Conservation (phyloP, 2,888 invertebrate genomes). For the Zele albiditarsus region DNA sequence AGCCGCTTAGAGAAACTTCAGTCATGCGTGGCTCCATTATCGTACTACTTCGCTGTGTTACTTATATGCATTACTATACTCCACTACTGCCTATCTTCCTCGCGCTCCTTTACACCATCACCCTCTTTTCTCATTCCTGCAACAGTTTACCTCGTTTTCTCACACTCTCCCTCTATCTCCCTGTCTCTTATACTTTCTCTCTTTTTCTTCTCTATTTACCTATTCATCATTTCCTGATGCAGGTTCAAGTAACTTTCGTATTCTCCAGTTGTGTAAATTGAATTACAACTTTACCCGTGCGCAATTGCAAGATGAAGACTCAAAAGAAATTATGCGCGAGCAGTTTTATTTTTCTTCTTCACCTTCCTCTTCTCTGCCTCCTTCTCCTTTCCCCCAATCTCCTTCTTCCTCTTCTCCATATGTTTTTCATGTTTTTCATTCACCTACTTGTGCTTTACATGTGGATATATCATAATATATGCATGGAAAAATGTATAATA, state of each 20-base stretch:
- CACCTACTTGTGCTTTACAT: no score
- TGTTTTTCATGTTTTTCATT: no score
- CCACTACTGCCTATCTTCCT: constrained; percentile 27
- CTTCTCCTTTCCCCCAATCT: neutral
- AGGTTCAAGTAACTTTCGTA: constrained; percentile 25
- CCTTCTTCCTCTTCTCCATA: no score
- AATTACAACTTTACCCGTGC: neutral
- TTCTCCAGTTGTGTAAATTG: neutral
- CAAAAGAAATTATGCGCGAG: neutral
- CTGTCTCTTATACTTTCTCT: neutral
- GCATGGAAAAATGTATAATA: no score
- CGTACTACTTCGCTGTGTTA: constrained; percentile 34
- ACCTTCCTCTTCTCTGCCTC: neutral
- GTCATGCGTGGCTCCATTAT: constrained; percentile 55
- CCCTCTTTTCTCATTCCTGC: neutral
- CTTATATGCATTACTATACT: constrained; percentile 15
- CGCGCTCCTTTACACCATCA: neutral
- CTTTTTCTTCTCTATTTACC: constrained; percentile 22
- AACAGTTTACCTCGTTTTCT: no score
- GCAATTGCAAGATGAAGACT: neutral
- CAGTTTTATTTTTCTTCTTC: neutral
- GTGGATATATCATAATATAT: no score
- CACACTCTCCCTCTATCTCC: neutral
- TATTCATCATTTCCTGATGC: constrained; percentile 21
- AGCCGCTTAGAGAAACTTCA: constrained; percentile 56